Evolutionary conservation across 2,888 invertebrate species (phyloP), one percentile per base, ranked within the genome.

Genomic region (Poecilobothrus nobilitatus): DNA sequence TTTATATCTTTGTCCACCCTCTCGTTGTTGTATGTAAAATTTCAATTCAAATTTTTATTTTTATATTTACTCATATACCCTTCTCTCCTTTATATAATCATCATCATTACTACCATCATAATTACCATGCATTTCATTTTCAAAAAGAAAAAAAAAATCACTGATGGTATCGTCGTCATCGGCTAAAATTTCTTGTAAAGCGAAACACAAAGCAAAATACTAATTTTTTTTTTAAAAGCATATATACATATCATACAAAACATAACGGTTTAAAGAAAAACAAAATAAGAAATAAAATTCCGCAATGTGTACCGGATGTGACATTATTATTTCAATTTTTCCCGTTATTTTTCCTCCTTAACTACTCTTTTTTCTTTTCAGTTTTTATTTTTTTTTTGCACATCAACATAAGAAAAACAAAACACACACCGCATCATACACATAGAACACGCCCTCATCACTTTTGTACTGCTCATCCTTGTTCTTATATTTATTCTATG

Each of bases 281-380:
- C 41, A 41, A 41, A 41, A 41, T 12, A 41, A 53, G 15, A 53
- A 53, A 53, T 53, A 53, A 53, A 53, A 53, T 53, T 53, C 53
- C 53, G 53, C 53, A 53, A 53, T 53, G 53, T 53, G 53, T 53
- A 53, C 53, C 53, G 53, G 53, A 53, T 53, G 53, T 53, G 53
- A 53, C 53, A 53, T 53, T 53, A 53, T 53, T 53, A 53, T 53
- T 53, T 53, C 53, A 53, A 53, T 53, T 53, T 53, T 53, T 53
- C 53, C 53, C 53, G 53, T 53, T 53, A 9, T 53, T 53, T 53
- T 18, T n/a, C n/a, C 1, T 53, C 8, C 37, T 10, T 12, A 37
- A 37, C 37, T 10, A 4, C 37, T 10, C 7, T 10, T 12, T 37
- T 8, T 10, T 37, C 10, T 12, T 10, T 8, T 12, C 37, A 37